Percentiles rank a stretch among this genome's conserved stretches.
Evolutionary conservation across 2,888 invertebrate species (phyloP).

Genomic region (Horisme vitalbata): DNA sequence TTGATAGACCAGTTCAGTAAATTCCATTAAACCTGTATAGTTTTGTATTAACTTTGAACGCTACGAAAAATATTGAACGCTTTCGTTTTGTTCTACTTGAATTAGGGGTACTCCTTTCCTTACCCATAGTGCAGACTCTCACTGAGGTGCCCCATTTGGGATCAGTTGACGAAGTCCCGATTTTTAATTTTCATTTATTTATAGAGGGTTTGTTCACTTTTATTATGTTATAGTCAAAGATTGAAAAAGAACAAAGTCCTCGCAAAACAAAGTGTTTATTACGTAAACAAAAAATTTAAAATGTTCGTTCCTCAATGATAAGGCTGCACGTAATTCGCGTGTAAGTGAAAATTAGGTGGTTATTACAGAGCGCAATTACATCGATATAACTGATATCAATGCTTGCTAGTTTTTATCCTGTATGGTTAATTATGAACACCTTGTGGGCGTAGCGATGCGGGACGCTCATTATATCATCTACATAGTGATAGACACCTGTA

Average conservation of each 20-base stretch:
- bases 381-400: slow-evolving; percentile 51
- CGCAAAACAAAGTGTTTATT: background rate
- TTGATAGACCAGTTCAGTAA: too few species aligned
- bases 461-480: slow-evolving; percentile 11
- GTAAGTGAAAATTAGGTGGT: slow-evolving; percentile 57
- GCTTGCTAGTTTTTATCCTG: slow-evolving; percentile 17
- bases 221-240: too few species aligned
- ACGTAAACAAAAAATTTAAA: slow-evolving; percentile 8
- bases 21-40: too few species aligned
- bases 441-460: slow-evolving; percentile 38
- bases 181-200: too few species aligned
- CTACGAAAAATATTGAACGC: too few species aligned
- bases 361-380: slow-evolving; percentile 50
- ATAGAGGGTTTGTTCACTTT: too few species aligned
- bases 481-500: slow-evolving; percentile 12
- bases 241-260: background rate
- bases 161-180: too few species aligned
- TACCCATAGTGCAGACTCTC: too few species aligned
- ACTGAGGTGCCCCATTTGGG: too few species aligned
- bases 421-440: slow-evolving; percentile 51
- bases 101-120: too few species aligned
- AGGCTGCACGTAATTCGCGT: slow-evolving; percentile 42
- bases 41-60: too few species aligned
- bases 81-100: too few species aligned
- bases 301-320: slow-evolving; percentile 25